Conservation (phyloP, 1,140 invertebrate genomes). For the Pectinophora gossypiella region DNA sequence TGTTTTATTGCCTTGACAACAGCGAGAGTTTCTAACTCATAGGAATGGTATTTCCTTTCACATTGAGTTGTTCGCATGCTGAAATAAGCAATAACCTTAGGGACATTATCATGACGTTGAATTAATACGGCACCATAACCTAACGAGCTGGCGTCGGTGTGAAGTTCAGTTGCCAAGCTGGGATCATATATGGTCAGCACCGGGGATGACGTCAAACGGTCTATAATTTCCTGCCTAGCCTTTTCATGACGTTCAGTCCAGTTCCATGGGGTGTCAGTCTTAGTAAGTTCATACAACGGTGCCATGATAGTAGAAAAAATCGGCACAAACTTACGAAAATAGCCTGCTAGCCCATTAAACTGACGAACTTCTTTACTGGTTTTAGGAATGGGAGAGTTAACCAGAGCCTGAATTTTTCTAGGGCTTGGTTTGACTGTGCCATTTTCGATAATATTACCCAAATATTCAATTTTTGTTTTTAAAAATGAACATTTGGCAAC, state of each 20-base stretch:
- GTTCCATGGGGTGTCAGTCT: not conserved
- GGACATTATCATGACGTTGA: no score
- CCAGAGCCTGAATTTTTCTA: conserved; percentile 16
- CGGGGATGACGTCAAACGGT: conserved; percentile 3
- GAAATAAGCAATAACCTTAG: no score
- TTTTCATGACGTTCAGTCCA: conserved; percentile 3
- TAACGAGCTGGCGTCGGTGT: no score
- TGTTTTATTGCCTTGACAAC: no score
- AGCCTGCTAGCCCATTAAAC: conserved; percentile 18
- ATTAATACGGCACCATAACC: no score
- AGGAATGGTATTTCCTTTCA: no score
- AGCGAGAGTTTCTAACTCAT: no score
- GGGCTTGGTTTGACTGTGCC: conserved; percentile 20
- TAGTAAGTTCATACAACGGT: conserved; percentile 16
- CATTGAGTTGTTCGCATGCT: no score
- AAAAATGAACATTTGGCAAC: conserved; percentile 16
- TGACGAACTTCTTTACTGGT: conserved; percentile 14
- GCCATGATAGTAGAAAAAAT: conserved; percentile 17
- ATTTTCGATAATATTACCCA: conserved; percentile 15
- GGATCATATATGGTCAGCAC: no score
- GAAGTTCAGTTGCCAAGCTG: no score
- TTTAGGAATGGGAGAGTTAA: conserved; percentile 10
- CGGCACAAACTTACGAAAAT: conserved; percentile 18
- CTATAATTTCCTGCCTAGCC: conserved; percentile 5
- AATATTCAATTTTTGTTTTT: conserved; percentile 17